phyloP scores from a whole-genome alignment of 30 jellyfish, hydroid and myxozoan species.

The Aurelia sp. region DNA sequence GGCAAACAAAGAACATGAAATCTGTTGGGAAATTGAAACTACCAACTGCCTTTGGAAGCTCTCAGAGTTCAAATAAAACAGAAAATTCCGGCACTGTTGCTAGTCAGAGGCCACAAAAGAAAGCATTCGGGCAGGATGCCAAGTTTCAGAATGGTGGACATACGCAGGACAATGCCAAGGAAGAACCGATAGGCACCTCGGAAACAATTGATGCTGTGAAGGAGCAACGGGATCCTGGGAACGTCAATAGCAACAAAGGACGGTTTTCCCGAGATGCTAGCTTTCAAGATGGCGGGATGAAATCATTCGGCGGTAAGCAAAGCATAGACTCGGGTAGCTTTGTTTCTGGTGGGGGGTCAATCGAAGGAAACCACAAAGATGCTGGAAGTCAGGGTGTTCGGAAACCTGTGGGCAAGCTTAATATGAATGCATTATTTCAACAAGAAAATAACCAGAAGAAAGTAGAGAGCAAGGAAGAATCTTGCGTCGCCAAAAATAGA shows the following conservation, averaged over 20 bases:
- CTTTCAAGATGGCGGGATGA: no score
- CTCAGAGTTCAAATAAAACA: background rate
- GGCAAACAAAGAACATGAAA: background rate
- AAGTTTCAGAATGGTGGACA: background rate
- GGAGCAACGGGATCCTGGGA: no score
- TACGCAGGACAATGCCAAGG: no score
- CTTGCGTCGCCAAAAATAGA: conserved; percentile 42
- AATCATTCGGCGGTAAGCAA: no score
- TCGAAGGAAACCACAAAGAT: no score
- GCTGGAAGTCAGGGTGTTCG: no score
- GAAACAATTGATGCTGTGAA: no score
- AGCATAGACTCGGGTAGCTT: no score
- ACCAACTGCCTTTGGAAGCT: conserved; percentile 38
- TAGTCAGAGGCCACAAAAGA: background rate
- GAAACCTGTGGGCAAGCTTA: conserved; percentile 30
- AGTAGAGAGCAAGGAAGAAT: conserved; percentile 19
- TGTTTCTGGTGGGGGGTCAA: no score
- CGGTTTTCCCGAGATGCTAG: no score
- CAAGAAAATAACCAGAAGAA: background rate
- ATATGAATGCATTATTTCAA: conserved; percentile 30
- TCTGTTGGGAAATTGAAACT: conserved; percentile 34
- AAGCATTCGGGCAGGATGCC: background rate
- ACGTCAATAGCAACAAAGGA: no score
- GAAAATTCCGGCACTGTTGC: background rate
- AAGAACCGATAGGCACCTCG: no score